Conservation (phyloP, 2,113 vertebrate genomes). For the Corydoras sp. region DNA sequence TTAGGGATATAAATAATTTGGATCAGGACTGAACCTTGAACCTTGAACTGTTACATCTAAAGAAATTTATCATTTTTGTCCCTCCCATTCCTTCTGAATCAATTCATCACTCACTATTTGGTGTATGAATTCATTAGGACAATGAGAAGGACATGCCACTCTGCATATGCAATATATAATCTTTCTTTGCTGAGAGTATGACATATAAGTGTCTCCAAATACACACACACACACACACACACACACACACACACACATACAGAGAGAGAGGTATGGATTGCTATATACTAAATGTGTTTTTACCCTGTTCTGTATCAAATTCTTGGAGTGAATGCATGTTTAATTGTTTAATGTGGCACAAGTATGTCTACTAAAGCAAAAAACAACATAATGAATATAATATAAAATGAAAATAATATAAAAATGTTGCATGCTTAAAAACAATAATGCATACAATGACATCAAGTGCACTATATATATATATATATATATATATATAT, state of each 20-base stretch:
- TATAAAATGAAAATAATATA: no score
- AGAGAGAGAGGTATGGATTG: neutral
- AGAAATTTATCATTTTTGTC: conserved; percentile 65
- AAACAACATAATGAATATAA: no score
- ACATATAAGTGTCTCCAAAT: conserved; percentile 25
- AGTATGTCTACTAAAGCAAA: no score
- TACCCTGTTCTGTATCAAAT: no score
- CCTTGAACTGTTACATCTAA: conserved; percentile 79
- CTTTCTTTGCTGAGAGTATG: conserved; percentile 66
- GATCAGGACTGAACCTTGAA: conserved; percentile 81
- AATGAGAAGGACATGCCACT: conserved; percentile 57
- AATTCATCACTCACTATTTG: conserved; percentile 25
- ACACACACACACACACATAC: conserved; percentile 14
- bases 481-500: no score
- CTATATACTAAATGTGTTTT: no score
- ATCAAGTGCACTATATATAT: no score
- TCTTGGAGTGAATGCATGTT: no score
- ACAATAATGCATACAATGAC: no score
- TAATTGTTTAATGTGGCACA: no score
- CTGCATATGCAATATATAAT: conserved; percentile 66
- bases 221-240: neutral
- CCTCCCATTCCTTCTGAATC: conserved; percentile 21
- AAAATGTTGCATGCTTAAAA: no score
- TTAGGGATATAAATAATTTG: conserved; percentile 95
- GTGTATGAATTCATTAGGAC: conserved; percentile 77